A percentile compares a stretch with the other conserved stretches of the same genome.
These are phyloP conservation scores for Steinernema hermaphroditum DNA, from an alignment of 2,888 invertebrate genomes.

Conservation along the genomic window DNA sequence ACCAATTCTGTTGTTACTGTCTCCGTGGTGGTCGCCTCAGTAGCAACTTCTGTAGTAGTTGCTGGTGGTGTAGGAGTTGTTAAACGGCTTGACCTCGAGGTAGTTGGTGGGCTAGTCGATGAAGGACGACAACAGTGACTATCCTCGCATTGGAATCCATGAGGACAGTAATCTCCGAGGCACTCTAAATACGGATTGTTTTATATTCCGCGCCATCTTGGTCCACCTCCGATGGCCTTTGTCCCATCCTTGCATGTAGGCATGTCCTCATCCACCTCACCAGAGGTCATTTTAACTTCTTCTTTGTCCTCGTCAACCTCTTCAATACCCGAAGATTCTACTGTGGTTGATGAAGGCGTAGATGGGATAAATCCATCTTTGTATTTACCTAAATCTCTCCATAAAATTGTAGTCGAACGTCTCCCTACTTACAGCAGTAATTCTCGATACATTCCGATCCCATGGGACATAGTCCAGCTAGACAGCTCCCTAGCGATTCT, in stretches of 20 bases:
- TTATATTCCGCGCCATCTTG: background rate
- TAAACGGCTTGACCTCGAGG: background rate
- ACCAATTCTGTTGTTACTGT: too few species aligned
- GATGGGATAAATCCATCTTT: background rate
- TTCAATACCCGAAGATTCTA: conserved; percentile 25
- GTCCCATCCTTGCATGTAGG: background rate
- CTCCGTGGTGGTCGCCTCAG: conserved; percentile 24
- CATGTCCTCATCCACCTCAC: conserved; percentile 1
- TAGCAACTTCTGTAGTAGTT: background rate
- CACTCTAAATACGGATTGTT: conserved; percentile 42
- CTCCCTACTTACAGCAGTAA: background rate
- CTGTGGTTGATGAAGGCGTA: too few species aligned
- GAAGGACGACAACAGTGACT: conserved; percentile 46
- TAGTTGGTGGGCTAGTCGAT: background rate
- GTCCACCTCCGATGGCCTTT: conserved; percentile 1
- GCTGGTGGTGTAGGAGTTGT: background rate
- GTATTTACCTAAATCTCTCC: background rate
- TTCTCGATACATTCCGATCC: conserved; percentile 16
- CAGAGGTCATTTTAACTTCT: background rate
- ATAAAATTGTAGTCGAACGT: background rate
- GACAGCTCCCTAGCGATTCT: background rate
- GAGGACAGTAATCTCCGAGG: conserved; percentile 48
- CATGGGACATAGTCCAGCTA: conserved; percentile 11
- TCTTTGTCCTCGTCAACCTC: conserved; percentile 1
- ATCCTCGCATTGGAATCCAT: conserved; percentile 51